Evolutionary conservation across 2,888 invertebrate species (phyloP).

Genomic region (Hermaeophaga mercurialis): DNA sequence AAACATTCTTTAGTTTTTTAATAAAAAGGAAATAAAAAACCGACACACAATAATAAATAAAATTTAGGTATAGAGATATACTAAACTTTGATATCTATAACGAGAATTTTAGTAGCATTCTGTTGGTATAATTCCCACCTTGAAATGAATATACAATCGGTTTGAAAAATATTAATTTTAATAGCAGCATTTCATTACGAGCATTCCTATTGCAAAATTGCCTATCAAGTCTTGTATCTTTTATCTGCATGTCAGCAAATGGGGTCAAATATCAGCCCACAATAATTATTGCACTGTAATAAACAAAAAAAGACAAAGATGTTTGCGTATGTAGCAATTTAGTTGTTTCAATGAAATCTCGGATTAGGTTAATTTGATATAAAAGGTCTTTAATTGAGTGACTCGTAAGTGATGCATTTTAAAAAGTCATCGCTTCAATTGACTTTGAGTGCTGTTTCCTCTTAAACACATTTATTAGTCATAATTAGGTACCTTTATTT

Average conservation of each 20-base stretch:
- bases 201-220: conserved; percentile 31
- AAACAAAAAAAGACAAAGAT: conserved; percentile 1
- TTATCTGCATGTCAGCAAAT: conserved; percentile 26
- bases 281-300: conserved; percentile 25
- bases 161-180: conserved; percentile 34
- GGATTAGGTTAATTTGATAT: not conserved
- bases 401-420: not conserved
- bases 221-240: conserved; percentile 33
- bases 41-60: too few species aligned
- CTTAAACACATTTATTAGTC: too few species aligned
- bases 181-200: conserved; percentile 29
- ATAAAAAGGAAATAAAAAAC: too few species aligned
- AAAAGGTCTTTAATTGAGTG: conserved; percentile 8
- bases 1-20: too few species aligned
- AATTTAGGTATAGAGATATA: too few species aligned
- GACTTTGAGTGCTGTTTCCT: not conserved
- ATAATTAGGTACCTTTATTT: too few species aligned
- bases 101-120: too few species aligned
- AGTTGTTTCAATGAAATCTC: conserved; percentile 12
- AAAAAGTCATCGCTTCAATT: conserved; percentile 1
- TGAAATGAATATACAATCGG: conserved; percentile 32
- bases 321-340: conserved; percentile 8
- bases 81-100: too few species aligned
- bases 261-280: conserved; percentile 32
- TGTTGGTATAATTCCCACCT: conserved; percentile 32